Evolutionary conservation across 2,797 vertebrate species (phyloP).

Genomic region (Spheniscus humboldti): DNA sequence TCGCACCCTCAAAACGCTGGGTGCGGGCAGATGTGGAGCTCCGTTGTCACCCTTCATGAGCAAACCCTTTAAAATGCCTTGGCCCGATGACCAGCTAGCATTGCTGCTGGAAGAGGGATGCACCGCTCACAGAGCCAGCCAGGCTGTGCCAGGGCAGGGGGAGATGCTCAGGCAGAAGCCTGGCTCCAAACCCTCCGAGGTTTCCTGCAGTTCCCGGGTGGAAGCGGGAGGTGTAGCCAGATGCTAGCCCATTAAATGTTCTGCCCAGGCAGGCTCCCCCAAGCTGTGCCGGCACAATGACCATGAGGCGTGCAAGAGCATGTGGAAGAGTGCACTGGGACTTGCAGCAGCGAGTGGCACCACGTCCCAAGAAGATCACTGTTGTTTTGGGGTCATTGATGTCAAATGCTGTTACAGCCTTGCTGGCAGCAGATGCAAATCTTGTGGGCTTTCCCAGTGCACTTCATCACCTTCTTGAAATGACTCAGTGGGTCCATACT

Average conservation of each 20-base stretch:
- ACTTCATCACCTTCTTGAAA: neutral
- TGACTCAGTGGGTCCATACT: neutral
- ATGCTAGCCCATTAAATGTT: rapidly evolving
- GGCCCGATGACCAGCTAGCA: neutral
- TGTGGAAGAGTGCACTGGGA: neutral
- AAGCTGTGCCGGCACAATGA: neutral
- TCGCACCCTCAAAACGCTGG: rapidly evolving
- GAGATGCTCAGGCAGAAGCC: neutral
- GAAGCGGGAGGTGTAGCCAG: neutral
- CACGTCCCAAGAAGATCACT: neutral
- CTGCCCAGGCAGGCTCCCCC: neutral
- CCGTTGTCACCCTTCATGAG: neutral
- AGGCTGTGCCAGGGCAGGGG: neutral
- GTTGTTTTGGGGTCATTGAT: rapidly evolving
- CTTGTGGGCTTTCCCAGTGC: neutral
- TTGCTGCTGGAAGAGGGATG: neutral
- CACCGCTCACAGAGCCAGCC: rapidly evolving
- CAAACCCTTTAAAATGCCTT: neutral
- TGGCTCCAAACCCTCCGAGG: neutral
- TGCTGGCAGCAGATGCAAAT: neutral
- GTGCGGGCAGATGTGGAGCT: neutral
- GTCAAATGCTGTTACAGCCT: neutral
- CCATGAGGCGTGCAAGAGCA: rapidly evolving
- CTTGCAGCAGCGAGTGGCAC: neutral
- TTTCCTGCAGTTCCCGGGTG: neutral